Percentiles rank a stretch among this genome's conserved stretches.
These are phyloP conservation scores for Cyclargus thomasi DNA, from an alignment of 1,140 invertebrate species.

Conservation along the genomic window DNA sequence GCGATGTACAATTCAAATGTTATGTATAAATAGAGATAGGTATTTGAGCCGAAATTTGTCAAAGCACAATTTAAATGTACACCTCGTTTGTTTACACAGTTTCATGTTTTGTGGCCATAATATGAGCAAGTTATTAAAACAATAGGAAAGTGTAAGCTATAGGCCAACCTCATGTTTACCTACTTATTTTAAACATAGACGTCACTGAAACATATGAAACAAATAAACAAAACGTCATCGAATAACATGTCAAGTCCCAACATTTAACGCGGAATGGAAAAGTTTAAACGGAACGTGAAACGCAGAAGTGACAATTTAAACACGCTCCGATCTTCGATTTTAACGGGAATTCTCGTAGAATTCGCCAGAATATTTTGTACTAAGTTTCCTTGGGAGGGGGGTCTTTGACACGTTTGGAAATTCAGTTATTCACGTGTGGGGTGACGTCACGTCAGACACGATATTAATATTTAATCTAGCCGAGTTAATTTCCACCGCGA, in stretches of 20 bases:
- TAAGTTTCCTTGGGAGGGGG: slow-evolving; percentile 17
- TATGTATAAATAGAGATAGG: neutral
- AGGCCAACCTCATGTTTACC: too few species aligned
- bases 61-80: too few species aligned
- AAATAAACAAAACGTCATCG: neutral
- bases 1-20: neutral
- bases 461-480: slow-evolving; percentile 48
- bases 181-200: neutral
- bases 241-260: neutral
- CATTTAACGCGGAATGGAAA: slow-evolving; percentile 2
- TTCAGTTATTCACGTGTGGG: slow-evolving; percentile 39
- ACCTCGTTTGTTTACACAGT: too few species aligned
- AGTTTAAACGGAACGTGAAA: slow-evolving; percentile 10
- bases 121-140: too few species aligned
- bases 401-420: slow-evolving; percentile 32
- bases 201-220: neutral
- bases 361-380: slow-evolving; percentile 21
- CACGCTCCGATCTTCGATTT: slow-evolving; percentile 21
- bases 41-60: too few species aligned
- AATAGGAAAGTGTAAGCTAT: too few species aligned
- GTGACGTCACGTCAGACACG: slow-evolving; percentile 29
- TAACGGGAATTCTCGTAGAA: slow-evolving; percentile 22
- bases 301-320: slow-evolving; percentile 32
- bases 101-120: too few species aligned
- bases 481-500: slow-evolving; percentile 40